phyloP scores from a whole-genome alignment of 2,797 vertebrate species.

The Sebastes oblongus region DNA sequence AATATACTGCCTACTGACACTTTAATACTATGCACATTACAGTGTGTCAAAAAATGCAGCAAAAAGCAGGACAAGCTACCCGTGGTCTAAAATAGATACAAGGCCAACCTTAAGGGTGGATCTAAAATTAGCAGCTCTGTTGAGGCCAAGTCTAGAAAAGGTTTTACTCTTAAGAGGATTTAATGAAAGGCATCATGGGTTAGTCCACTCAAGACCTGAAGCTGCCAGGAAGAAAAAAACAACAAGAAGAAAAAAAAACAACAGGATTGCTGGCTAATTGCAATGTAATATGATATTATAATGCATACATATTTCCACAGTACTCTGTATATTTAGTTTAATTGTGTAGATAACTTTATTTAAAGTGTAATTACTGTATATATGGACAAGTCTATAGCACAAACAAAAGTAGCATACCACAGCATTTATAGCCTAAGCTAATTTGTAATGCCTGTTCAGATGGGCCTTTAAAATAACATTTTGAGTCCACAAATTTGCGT shows the following conservation, averaged over 20 bases:
- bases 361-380: neutral
- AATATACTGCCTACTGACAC: too few species aligned
- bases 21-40: neutral
- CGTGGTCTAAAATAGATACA: neutral
- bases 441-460: neutral
- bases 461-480: neutral
- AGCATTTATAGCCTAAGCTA: too few species aligned
- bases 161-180: slow-evolving; percentile 39
- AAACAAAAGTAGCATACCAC: neutral
- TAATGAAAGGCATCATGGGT: neutral
- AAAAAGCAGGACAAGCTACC: neutral
- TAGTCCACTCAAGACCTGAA: neutral
- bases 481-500: neutral
- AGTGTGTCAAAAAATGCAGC: neutral
- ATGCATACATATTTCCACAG: neutral
- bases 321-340: neutral
- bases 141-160: neutral
- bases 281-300: neutral
- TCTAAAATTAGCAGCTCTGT: slow-evolving; percentile 8
- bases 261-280: neutral
- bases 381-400: neutral
- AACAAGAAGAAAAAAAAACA: neutral
- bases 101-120: neutral
- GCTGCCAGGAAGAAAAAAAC: neutral
- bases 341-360: neutral